phyloP scores from a whole-genome alignment of 2,888 invertebrate species.

The Cantharis rustica region DNA sequence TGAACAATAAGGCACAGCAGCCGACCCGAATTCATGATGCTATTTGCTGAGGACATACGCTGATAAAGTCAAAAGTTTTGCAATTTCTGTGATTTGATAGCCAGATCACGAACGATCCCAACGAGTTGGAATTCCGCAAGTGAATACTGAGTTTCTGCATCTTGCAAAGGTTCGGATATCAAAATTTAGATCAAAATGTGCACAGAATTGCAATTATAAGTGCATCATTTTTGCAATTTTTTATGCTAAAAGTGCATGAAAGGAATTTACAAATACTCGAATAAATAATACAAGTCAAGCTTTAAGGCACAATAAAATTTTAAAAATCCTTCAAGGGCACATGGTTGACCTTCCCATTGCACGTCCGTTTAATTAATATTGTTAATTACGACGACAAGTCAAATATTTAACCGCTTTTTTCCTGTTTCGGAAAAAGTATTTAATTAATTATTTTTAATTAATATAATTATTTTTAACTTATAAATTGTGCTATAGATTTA shows the following conservation, averaged over 20 bases:
- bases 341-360: background rate
- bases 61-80: background rate
- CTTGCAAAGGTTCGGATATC: constrained; percentile 24
- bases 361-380: background rate
- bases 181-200: constrained; percentile 26
- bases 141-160: constrained; percentile 20
- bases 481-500: constrained; percentile 3
- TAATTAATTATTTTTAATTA: constrained; percentile 5
- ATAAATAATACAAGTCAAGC: background rate
- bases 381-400: background rate
- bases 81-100: constrained; percentile 27
- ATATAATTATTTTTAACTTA: background rate
- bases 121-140: constrained; percentile 32
- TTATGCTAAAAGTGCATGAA: background rate
- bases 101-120: constrained; percentile 32
- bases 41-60: constrained; percentile 34
- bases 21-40: constrained; percentile 47
- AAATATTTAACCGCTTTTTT: background rate
- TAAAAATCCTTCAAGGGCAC: background rate
- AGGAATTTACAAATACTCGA: background rate
- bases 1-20: constrained; percentile 49
- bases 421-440: background rate
- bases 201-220: constrained; percentile 22
- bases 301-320: background rate
- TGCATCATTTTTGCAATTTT: constrained; percentile 7